phyloP scores from a whole-genome alignment of 2,888 invertebrate genomes.

The Diloba caeruleocephala region DNA sequence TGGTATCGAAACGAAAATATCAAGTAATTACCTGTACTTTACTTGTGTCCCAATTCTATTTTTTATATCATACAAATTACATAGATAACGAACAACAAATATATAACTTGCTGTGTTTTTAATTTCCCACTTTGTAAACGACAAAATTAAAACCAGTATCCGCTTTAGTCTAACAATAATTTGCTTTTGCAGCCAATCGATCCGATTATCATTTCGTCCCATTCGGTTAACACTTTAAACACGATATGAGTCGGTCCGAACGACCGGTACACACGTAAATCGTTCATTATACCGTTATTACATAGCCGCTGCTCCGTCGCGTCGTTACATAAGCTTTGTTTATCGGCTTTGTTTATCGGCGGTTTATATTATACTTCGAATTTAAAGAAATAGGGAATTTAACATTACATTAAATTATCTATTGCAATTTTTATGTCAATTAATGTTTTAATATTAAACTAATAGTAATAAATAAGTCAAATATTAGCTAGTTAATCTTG shows the following conservation, averaged over 20 bases:
- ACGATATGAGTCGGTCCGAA: slow-evolving; percentile 29
- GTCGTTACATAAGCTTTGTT: slow-evolving; percentile 12
- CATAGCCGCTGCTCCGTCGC: slow-evolving; percentile 14
- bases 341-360: no score
- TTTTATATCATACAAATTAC: no score
- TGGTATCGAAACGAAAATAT: no score
- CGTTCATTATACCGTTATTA: slow-evolving; percentile 31
- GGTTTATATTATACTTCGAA: no score
- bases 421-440: no score
- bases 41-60: no score
- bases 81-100: background rate
- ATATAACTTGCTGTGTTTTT: slow-evolving; percentile 7
- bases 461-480: no score
- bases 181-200: slow-evolving; percentile 41
- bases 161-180: slow-evolving; percentile 34
- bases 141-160: slow-evolving; percentile 4
- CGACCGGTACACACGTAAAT: slow-evolving; percentile 33
- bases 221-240: slow-evolving; percentile 48
- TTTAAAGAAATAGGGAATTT: no score
- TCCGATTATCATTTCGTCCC: slow-evolving; percentile 43
- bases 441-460: no score
- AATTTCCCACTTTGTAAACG: slow-evolving; percentile 6
- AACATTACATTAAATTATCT: no score
- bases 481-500: no score
- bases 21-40: no score